Evolutionary conservation across 2,797 vertebrate species (phyloP), one percentile per base, ranked within the genome.

Genomic region (Nasua narica): DNA sequence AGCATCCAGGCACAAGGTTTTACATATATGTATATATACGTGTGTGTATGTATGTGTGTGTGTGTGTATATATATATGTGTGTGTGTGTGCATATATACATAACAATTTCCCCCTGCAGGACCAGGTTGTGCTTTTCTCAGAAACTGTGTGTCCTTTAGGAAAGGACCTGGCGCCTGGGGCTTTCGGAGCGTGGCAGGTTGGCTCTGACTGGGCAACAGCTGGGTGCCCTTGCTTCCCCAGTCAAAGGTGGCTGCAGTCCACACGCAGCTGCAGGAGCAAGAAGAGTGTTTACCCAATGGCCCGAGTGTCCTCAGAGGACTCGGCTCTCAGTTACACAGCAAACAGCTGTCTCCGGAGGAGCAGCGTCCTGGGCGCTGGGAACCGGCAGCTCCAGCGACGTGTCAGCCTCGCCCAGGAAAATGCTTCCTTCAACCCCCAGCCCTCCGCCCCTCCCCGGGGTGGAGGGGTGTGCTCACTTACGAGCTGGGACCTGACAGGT

Each of bases 261-360:
- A 79, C 79, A 77, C 60, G 32, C 96, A 97, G 92, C 94, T 95
- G 92, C 69, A 11, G 54, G 52, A 92, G 60, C 56, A 32, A 88
- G 65, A 70, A 87, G 32, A 72, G 86, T 96, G 94, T 97, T 98
- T 97, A 97, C 77, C 60, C 87, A 90, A 48, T 78, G 48, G 81
- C 76, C 69, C 23, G 16, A 78, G 83, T 97, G 97, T 97, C 97
- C 95, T 98, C 84, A 94, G 82, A 97, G 94, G 95, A 97, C 97
- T 96, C 35, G 0, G 52, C n/a, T 96, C 65, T 97, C 82, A 90
- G 82, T 97, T 96, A 95, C 96, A 94, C 58, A 93, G 94, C 85
- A 62, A 95, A 96, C 96, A 97, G 95, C 95, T 97, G 97, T 79
- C 91, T 93, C 58, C 0, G 14, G 48, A 88, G 35, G 86, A 65